A percentile compares a stretch with the other conserved stretches of the same genome.
These are phyloP conservation scores for Drosophila nigromelanica DNA, from an alignment of 1,140 invertebrate species.

Conservation along the genomic window DNA sequence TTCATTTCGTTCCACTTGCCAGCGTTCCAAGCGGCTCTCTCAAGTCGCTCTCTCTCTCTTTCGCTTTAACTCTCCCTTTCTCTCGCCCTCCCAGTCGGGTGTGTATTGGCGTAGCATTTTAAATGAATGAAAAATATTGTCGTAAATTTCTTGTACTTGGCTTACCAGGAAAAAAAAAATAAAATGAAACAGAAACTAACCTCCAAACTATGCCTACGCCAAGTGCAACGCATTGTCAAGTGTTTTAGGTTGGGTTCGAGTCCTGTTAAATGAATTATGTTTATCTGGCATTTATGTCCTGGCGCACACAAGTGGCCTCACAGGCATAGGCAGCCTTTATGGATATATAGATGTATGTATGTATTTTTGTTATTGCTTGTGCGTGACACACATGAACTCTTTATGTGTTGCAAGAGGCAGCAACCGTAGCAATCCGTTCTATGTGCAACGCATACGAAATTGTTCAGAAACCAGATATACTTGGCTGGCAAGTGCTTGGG, in stretches of 20 bases:
- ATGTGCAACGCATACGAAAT: slow-evolving; percentile 36
- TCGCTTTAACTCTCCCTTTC: slow-evolving; percentile 3
- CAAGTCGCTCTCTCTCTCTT: slow-evolving; percentile 14
- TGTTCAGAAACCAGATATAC: slow-evolving; percentile 6
- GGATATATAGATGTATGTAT: slow-evolving; percentile 29
- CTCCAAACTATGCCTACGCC: slow-evolving; percentile 16
- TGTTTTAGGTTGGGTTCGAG: slow-evolving; percentile 43
- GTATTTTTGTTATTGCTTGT: slow-evolving; percentile 8
- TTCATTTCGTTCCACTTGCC: slow-evolving; percentile 26
- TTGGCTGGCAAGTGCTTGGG: slow-evolving; percentile 16
- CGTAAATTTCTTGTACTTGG: slow-evolving; percentile 65
- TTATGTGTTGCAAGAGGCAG: slow-evolving; percentile 20
- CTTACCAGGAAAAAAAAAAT: slow-evolving; percentile 17
- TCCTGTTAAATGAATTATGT: slow-evolving; percentile 52
- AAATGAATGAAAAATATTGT: slow-evolving; percentile 82
- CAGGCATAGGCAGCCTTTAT: slow-evolving; percentile 20
- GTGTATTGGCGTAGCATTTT: slow-evolving; percentile 76
- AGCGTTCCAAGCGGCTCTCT: slow-evolving; percentile 26
- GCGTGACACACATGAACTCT: slow-evolving; percentile 54
- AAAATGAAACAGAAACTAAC: neutral
- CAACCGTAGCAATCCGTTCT: slow-evolving; percentile 41
- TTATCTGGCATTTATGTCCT: slow-evolving; percentile 53
- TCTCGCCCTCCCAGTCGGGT: slow-evolving; percentile 13
- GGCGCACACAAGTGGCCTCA: slow-evolving; percentile 37
- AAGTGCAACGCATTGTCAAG: slow-evolving; percentile 76